A percentile compares a stretch with the other conserved stretches of the same genome.
Evolutionary conservation across 2,888 invertebrate genomes (phyloP).

Genomic region (Coenonympha glycerion): DNA sequence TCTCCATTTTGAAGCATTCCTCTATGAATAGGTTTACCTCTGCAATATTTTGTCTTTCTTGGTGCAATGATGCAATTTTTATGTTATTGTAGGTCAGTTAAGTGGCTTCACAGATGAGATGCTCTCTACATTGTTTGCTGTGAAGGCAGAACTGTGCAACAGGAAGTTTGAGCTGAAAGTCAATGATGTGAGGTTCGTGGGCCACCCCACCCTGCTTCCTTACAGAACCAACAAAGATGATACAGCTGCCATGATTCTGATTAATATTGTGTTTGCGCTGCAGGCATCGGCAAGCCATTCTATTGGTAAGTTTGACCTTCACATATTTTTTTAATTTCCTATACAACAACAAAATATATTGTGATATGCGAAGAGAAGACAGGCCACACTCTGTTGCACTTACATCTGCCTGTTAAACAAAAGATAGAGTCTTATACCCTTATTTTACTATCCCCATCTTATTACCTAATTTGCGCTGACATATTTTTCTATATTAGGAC

Average conservation of each 20-base stretch:
- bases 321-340: too few species aligned
- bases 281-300: slow-evolving; percentile 94
- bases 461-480: too few species aligned
- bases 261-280: slow-evolving; percentile 92
- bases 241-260: slow-evolving; percentile 83
- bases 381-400: too few species aligned
- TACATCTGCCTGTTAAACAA: too few species aligned
- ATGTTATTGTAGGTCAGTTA: slow-evolving; percentile 67
- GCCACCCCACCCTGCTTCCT: slow-evolving; percentile 90
- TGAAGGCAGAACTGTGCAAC: slow-evolving; percentile 91
- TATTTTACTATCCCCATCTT: background rate
- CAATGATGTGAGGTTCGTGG: slow-evolving; percentile 96
- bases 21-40: too few species aligned
- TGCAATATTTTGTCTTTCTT: too few species aligned
- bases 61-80: background rate
- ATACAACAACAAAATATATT: too few species aligned
- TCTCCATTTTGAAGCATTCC: too few species aligned
- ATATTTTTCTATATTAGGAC: too few species aligned
- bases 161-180: slow-evolving; percentile 95
- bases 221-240: slow-evolving; percentile 80
- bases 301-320: slow-evolving; percentile 83
- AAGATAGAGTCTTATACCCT: too few species aligned
- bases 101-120: slow-evolving; percentile 89
- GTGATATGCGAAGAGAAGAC: too few species aligned
- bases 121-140: slow-evolving; percentile 90